Percentiles rank a stretch among this genome's conserved stretches.
phyloP scores from a whole-genome alignment of 2,113 vertebrate genomes.

The Poicephalus meyeri region DNA sequence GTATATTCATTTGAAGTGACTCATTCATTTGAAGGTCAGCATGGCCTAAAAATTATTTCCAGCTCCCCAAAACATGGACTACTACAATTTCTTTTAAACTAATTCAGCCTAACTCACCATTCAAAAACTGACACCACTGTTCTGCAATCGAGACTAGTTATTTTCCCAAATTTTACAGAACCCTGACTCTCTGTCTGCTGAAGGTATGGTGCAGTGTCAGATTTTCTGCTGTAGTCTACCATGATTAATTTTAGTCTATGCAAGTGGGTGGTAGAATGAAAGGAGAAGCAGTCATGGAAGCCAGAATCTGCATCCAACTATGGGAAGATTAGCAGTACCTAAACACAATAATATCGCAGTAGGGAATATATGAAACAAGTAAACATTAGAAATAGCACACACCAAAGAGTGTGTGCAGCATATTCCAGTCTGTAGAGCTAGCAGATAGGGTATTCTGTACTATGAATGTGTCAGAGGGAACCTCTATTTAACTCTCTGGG shows the following conservation, averaged over 20 bases:
- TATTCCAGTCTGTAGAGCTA: neutral
- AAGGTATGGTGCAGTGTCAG: neutral
- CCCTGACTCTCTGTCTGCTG: neutral
- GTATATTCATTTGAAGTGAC: neutral
- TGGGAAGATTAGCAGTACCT: neutral
- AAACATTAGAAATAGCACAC: neutral
- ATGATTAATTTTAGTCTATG: conserved; percentile 45
- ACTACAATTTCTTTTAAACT: neutral
- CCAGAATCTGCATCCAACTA: neutral
- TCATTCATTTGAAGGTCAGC: neutral
- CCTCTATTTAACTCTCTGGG: neutral
- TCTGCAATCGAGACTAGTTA: neutral
- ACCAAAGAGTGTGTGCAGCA: neutral
- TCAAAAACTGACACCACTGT: neutral
- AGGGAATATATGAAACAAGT: neutral
- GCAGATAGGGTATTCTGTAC: neutral
- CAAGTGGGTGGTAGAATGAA: neutral
- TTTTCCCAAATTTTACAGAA: neutral
- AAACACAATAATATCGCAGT: neutral
- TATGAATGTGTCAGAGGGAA: neutral
- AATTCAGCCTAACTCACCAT: neutral
- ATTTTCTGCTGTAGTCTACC: neutral
- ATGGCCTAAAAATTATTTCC: neutral
- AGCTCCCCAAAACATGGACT: neutral
- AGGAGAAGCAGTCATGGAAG: neutral